Percentiles rank a stretch among this genome's conserved stretches.
Evolutionary conservation across 2,888 invertebrate species (phyloP).

Genomic region (Glyphotaelius pellucidus): DNA sequence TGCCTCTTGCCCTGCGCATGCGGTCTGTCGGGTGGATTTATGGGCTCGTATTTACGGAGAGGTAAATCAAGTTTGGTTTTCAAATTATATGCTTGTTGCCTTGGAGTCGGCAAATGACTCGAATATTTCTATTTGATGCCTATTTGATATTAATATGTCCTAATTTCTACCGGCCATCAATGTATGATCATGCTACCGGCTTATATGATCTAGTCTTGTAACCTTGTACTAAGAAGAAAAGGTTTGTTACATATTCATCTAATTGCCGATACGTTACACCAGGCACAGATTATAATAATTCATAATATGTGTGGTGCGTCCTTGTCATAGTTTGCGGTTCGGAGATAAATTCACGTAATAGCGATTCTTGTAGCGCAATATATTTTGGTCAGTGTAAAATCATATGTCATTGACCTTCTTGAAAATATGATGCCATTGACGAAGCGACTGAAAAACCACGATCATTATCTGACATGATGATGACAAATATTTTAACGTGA

Average conservation of each 20-base stretch:
- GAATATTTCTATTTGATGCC: background rate
- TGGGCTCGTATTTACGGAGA: slow-evolving; percentile 6
- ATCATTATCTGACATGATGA: background rate
- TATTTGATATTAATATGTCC: background rate
- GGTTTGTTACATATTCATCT: background rate
- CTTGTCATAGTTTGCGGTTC: background rate
- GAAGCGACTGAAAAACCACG: background rate
- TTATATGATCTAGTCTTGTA: background rate
- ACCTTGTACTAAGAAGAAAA: background rate
- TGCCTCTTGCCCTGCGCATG: background rate
- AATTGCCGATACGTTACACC: background rate
- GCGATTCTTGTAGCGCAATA: background rate
- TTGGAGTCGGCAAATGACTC: background rate
- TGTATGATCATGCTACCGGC: background rate
- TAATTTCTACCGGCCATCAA: background rate
- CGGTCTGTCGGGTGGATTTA: slow-evolving; percentile 19
- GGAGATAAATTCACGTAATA: background rate
- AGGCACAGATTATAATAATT: background rate
- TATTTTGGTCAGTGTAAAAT: background rate
- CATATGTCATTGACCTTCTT: background rate
- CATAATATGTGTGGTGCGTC: background rate
- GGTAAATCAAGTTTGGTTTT: slow-evolving; percentile 20
- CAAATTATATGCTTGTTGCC: slow-evolving; percentile 12
- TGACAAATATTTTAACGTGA: background rate
- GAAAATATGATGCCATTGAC: background rate